Evolutionary conservation across 2,113 vertebrate species (phyloP).

Genomic region (Lampris megalopsis): DNA sequence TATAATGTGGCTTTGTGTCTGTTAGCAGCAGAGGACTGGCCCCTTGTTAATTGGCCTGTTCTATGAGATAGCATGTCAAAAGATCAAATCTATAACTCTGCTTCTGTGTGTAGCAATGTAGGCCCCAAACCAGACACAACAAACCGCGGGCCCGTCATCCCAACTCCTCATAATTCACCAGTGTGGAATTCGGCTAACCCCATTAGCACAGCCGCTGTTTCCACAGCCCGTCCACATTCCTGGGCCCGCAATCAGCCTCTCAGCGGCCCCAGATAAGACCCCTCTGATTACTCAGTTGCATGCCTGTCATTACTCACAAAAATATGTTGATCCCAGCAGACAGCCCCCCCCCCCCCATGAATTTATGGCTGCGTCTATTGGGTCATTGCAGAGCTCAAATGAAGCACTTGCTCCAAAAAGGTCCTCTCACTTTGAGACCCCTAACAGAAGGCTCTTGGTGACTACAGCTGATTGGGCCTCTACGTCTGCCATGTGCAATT

Average conservation of each 20-base stretch:
- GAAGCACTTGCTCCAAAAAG: slow-evolving; percentile 19
- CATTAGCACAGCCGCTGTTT: slow-evolving; percentile 75
- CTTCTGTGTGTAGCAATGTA: slow-evolving; percentile 74
- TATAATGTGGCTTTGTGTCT: slow-evolving; percentile 76
- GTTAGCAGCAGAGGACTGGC: slow-evolving; percentile 82
- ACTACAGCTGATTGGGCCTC: background rate
- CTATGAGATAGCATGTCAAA: slow-evolving; percentile 84
- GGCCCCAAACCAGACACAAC: slow-evolving; percentile 91
- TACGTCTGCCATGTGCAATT: slow-evolving; percentile 13
- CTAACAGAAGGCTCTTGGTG: slow-evolving; percentile 18
- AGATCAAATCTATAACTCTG: slow-evolving; percentile 85
- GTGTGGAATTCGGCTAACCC: slow-evolving; percentile 81
- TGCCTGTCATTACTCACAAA: slow-evolving; percentile 77
- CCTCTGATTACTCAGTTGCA: slow-evolving; percentile 69
- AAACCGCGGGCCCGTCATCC: slow-evolving; percentile 85
- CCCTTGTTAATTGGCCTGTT: slow-evolving; percentile 83
- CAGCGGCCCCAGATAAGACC: slow-evolving; percentile 83
- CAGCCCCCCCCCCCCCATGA: slow-evolving; percentile 25
- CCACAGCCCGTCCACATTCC: slow-evolving; percentile 78
- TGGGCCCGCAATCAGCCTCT: slow-evolving; percentile 41
- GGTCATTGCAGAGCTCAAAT: slow-evolving; percentile 24
- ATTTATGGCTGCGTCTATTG: slow-evolving; percentile 55
- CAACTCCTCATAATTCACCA: slow-evolving; percentile 85
- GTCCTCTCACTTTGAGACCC: slow-evolving; percentile 24
- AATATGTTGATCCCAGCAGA: slow-evolving; percentile 68